Evolutionary conservation across 2,888 invertebrate genomes (phyloP).

Genomic region (Macrostomum cliftonense): DNA sequence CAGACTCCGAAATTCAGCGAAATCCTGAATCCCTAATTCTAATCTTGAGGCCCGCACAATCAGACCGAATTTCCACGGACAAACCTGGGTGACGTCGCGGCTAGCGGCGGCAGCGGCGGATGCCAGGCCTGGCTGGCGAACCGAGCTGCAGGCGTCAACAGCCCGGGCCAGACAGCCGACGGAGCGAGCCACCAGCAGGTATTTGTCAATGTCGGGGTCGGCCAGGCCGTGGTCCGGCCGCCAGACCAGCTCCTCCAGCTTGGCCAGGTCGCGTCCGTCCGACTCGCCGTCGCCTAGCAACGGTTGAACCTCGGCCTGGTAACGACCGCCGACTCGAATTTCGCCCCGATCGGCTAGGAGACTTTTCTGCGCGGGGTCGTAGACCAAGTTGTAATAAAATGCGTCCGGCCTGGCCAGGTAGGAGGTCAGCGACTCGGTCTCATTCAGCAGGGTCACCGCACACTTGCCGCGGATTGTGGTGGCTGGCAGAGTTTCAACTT

Average conservation of each 20-base stretch:
- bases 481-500: slow-evolving; percentile 85
- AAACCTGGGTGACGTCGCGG: slow-evolving; percentile 62
- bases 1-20: too few species aligned
- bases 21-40: too few species aligned
- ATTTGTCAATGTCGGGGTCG: slow-evolving; percentile 94
- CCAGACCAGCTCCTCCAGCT: slow-evolving; percentile 79
- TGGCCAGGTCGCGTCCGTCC: slow-evolving; percentile 36
- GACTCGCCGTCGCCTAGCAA: slow-evolving; percentile 31
- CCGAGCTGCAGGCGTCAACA: slow-evolving; percentile 88
- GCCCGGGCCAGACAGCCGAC: slow-evolving; percentile 94
- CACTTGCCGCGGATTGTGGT: slow-evolving; percentile 98
- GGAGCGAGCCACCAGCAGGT: slow-evolving; percentile 57
- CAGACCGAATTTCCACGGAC: too few species aligned
- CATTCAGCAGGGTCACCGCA: slow-evolving; percentile 90
- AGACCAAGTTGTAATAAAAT: slow-evolving; percentile 98
- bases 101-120: slow-evolving; percentile 98
- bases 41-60: too few species aligned
- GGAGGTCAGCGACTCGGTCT: slow-evolving; percentile 83
- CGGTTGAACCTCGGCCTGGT: slow-evolving; percentile 78
- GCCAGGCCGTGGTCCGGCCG: slow-evolving; percentile 72
- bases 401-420: slow-evolving; percentile 95
- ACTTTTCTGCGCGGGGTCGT: slow-evolving; percentile 96
- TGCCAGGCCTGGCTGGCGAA: slow-evolving; percentile 90
- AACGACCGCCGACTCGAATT: slow-evolving; percentile 72
- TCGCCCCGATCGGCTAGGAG: slow-evolving; percentile 90